Evolutionary conservation across 2,888 invertebrate genomes (phyloP), one percentile per base, ranked within the genome.

Genomic region (Pyrocoelia pectoralis): DNA sequence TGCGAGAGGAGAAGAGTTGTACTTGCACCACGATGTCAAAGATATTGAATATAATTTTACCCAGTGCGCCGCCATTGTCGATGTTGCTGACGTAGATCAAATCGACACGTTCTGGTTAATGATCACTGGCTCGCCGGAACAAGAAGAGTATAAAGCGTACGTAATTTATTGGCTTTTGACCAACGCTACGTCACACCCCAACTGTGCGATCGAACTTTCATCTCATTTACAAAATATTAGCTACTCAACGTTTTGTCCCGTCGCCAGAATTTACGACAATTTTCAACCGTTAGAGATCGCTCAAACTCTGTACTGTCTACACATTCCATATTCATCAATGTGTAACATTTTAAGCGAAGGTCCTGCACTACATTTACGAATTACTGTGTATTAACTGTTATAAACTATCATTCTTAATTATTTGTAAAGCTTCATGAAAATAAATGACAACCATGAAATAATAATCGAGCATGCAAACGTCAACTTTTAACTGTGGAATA

Each of bases 51-150:
- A 73, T 62, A 71, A 72, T 24, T 62, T 58, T 15, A 73, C 74
- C n/a, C 66, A 70, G 50, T 80, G 79, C 62, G 52, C 79, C n/a
- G 76, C 74, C 4, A 71, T 78, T 68, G 71, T 79, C 15, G 76
- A 75, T 6, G 70, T 78, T 5, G 78, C 77, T 55, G 77, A 78
- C 62, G 4, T 46, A 10, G 10, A 46, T 15, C 14, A 46, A 13
- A 3, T 3, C 8, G 74, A 73, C 53, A 77, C 77, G 1, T 79
- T 80, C 65, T 81, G 80, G 80, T 61, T 81, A 28, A 79, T 81
- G 80, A 76, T 74, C 17, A 77, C 73, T 17, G 78, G 76, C 12
- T 77, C 79, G 1, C 38, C 53, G 5, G 73, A 76, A 53, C 65
- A 65, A 28, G 70, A 68, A 33, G 58, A 71, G 46, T 59, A 61